Evolutionary conservation across 2,888 invertebrate genomes (phyloP).

Genomic region (Agonopterix alstromeriana): DNA sequence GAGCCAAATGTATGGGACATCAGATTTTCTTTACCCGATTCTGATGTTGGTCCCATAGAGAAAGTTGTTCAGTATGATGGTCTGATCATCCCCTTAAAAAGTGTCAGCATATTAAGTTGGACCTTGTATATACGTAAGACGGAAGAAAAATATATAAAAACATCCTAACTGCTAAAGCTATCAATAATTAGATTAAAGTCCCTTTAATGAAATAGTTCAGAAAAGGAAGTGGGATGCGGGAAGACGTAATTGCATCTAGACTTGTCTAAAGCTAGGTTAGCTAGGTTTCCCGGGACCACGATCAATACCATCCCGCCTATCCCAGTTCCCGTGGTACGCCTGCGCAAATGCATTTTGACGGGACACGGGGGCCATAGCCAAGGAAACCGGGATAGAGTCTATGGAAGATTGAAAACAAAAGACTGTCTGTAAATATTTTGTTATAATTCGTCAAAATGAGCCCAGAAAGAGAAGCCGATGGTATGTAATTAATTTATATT

Average conservation of each 20-base stretch:
- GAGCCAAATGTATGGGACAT: no score
- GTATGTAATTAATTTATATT: slow-evolving; percentile 25
- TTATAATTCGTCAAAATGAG: slow-evolving; percentile 41
- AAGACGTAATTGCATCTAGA: background rate
- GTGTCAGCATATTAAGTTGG: no score
- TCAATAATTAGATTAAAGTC: no score
- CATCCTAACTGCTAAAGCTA: no score
- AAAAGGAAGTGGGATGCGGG: no score
- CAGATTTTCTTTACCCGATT: no score
- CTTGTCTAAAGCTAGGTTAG: background rate
- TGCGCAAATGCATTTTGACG: slow-evolving; percentile 1
- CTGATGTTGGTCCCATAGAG: no score
- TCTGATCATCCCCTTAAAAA: no score
- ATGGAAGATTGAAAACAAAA: slow-evolving; percentile 4
- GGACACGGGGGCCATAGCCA: slow-evolving; percentile 1
- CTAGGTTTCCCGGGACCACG: slow-evolving; percentile 4
- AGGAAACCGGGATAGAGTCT: slow-evolving; percentile 2
- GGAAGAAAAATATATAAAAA: no score
- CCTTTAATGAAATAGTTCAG: no score
- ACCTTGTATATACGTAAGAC: no score
- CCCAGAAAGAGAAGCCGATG: slow-evolving; percentile 48
- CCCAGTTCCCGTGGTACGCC: slow-evolving; percentile 1
- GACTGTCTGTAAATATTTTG: slow-evolving; percentile 6
- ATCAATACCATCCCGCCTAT: slow-evolving; percentile 11
- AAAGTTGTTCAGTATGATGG: no score